Evolutionary conservation across 2,113 vertebrate genomes (phyloP), one percentile per base, ranked within the genome.

Genomic region (Marmota flaviventris): DNA sequence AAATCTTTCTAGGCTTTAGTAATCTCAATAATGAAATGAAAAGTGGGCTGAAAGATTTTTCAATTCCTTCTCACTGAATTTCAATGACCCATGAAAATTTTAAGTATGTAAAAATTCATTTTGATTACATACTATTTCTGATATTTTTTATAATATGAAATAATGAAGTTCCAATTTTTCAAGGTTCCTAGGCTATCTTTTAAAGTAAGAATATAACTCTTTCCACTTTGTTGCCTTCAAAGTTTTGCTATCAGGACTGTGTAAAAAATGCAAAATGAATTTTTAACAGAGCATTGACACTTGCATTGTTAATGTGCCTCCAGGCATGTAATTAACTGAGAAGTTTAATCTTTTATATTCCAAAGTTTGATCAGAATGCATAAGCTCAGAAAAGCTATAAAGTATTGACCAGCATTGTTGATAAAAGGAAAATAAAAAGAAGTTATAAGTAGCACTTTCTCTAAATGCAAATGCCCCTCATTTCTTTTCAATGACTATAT

Each of bases 271-370:
- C 39, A 48, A 98, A 99, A 98, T 98, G 98, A 98, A 98, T 99
- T 99, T 99, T 98, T 97, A 92, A 98, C 98, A 98, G 96, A 98
- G 97, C 98, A 98, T 98, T 99, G 98, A 98, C 98, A 98, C 98
- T 98, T 98, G 97, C 94, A 99, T 99, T 99, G 98, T 99, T 99
- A 99, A 99, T 99, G 99, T 98, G 98, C 98, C 98, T 99, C 98
- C 98, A 99, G 98, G 99, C 99, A 98, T 99, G 98, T 99, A 99
- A 99, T 99, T 99, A 99, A 98, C 97, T 98, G 96, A 98, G 98
- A 97, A 98, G 97, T 98, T 99, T 99, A 99, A 99, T 99, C 98
- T 99, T 99, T 98, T 98, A 98, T 99, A 99, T 98, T 99, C 97
- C 87, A 90, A 98, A 98, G 96, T 99, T 98, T 98, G 98, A 99